phyloP scores from a whole-genome alignment of 2,888 invertebrate genomes.

The Glyphotaelius pellucidus region DNA sequence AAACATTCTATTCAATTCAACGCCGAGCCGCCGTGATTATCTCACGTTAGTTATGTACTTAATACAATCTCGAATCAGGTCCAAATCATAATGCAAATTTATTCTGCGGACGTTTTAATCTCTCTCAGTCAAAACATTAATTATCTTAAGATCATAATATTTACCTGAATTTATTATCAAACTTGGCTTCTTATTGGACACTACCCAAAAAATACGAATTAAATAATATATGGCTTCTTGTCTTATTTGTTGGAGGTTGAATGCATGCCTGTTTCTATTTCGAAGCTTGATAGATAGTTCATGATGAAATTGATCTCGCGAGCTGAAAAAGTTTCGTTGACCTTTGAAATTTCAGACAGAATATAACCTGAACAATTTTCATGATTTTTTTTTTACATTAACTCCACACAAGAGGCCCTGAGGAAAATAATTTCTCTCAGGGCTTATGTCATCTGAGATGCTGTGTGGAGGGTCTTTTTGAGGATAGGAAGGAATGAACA shows the following conservation, averaged over 20 bases:
- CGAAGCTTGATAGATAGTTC: neutral
- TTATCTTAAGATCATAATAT: neutral
- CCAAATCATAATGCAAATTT: neutral
- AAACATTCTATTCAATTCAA: neutral
- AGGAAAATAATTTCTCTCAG: too few species aligned
- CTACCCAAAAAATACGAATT: neutral
- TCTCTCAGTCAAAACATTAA: neutral
- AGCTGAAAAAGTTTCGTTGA: neutral
- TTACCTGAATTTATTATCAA: neutral
- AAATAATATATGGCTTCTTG: neutral
- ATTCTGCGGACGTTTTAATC: neutral
- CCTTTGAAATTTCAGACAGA: neutral
- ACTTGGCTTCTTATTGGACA: neutral
- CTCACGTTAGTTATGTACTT: slow-evolving; percentile 6
- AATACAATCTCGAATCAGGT: neutral
- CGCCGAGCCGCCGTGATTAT: neutral
- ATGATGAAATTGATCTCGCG: neutral
- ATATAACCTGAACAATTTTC: neutral
- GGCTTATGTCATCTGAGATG: too few species aligned
- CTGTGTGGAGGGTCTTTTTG: too few species aligned
- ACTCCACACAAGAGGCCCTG: too few species aligned
- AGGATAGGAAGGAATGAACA: too few species aligned
- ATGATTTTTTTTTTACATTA: too few species aligned
- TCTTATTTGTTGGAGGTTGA: neutral
- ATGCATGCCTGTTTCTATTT: neutral